Evolutionary conservation across 2,797 vertebrate species (phyloP).

Genomic region (Characodon lateralis): DNA sequence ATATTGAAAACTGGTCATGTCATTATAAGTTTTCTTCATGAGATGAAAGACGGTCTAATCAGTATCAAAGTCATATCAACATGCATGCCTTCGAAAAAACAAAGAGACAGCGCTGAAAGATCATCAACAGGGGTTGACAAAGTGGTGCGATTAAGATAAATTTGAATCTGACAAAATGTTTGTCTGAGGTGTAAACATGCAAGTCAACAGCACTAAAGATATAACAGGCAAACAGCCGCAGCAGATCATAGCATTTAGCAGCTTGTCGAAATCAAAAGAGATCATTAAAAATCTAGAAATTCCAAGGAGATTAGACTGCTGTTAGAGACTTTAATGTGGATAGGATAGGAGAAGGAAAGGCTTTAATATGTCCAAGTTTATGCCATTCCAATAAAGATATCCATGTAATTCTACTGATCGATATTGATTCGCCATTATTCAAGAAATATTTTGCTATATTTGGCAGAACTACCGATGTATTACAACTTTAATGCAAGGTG

Average conservation of each 20-base stretch:
- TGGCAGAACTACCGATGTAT: neutral
- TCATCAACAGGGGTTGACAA: constrained; percentile 65
- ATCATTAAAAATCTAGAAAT: constrained; percentile 57
- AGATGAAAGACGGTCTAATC: constrained; percentile 51
- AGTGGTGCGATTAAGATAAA: constrained; percentile 70
- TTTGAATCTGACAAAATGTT: constrained; percentile 69
- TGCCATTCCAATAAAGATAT: neutral
- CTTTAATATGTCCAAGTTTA: neutral
- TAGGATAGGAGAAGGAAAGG: neutral
- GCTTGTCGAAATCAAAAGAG: constrained; percentile 66
- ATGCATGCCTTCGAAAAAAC: neutral
- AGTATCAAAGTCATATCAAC: constrained; percentile 21
- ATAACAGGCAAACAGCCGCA: constrained; percentile 27
- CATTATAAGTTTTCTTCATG: constrained; percentile 28
- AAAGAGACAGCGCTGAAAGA: constrained; percentile 42
- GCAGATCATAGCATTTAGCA: constrained; percentile 62
- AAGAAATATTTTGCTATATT: neutral
- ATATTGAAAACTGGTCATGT: constrained; percentile 26
- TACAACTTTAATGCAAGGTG: neutral
- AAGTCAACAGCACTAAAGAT: constrained; percentile 58
- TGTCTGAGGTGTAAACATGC: constrained; percentile 76
- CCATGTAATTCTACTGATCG: neutral
- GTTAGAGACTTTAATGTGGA: constrained; percentile 34
- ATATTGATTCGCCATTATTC: neutral
- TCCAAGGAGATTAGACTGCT: constrained; percentile 31